These are phyloP conservation scores for Germaria angustata DNA, from an alignment of 2,888 invertebrate species.

Conservation along the genomic window DNA sequence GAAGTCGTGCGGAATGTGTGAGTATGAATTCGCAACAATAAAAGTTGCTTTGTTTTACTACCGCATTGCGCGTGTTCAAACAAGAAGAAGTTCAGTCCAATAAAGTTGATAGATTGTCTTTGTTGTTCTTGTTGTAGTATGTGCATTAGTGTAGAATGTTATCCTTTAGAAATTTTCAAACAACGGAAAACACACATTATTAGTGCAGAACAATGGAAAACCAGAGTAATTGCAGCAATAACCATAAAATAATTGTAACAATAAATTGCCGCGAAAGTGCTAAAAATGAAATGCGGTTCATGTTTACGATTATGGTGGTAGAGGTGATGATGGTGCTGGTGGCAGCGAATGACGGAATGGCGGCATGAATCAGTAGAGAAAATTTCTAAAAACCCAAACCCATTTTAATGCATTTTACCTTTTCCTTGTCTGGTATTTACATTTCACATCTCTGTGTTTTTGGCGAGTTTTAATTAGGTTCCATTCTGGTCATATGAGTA, in stretches of 20 bases:
- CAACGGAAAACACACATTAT: slow-evolving; percentile 38
- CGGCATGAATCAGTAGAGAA: slow-evolving; percentile 9
- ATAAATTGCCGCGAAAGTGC: slow-evolving; percentile 40
- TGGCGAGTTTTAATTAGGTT: slow-evolving; percentile 56
- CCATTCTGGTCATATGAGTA: slow-evolving; percentile 6
- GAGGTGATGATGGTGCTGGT: background rate
- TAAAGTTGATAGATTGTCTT: background rate
- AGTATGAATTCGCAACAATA: slow-evolving; percentile 46
- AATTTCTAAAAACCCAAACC: slow-evolving; percentile 28
- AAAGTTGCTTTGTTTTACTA: slow-evolving; percentile 77
- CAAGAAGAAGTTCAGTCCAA: slow-evolving; percentile 44
- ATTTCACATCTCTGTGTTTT: slow-evolving; percentile 62
- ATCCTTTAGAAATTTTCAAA: slow-evolving; percentile 31
- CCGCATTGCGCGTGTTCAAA: slow-evolving; percentile 76
- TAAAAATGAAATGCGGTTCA: slow-evolving; percentile 40
- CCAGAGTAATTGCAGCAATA: slow-evolving; percentile 70
- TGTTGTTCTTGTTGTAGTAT: slow-evolving; percentile 6
- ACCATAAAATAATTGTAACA: slow-evolving; percentile 66
- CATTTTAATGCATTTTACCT: slow-evolving; percentile 33
- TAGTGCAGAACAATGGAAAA: slow-evolving; percentile 70
- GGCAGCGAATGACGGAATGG: background rate
- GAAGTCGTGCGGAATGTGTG: background rate
- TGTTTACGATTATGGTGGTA: slow-evolving; percentile 21
- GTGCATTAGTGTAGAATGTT: background rate
- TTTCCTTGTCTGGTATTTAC: slow-evolving; percentile 41